Conservation (phyloP, 1,140 invertebrate species). For the Camponotus floridanus region DNA sequence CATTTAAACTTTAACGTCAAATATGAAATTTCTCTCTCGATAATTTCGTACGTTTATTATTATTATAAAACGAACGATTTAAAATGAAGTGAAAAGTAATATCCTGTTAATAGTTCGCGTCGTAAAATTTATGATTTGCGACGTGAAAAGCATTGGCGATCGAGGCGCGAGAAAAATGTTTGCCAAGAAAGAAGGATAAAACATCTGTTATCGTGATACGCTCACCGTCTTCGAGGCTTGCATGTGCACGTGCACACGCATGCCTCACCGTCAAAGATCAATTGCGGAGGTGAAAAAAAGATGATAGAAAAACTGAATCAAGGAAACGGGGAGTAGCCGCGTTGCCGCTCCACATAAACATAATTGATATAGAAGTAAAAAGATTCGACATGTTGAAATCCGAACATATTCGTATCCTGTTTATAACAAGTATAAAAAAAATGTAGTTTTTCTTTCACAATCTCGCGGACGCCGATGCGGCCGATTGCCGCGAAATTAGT, state of each 20-base stretch:
- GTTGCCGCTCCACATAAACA: slow-evolving; percentile 25
- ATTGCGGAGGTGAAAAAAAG: slow-evolving; percentile 1
- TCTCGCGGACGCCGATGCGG: slow-evolving; percentile 32
- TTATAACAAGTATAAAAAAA: slow-evolving; percentile 2
- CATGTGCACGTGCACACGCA: not conserved
- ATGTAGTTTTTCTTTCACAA: slow-evolving; percentile 50
- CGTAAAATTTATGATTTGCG: slow-evolving; percentile 4
- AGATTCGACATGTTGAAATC: slow-evolving; percentile 53
- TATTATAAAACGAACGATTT: slow-evolving; percentile 21
- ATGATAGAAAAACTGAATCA: slow-evolving; percentile 45
- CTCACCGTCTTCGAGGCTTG: not conserved
- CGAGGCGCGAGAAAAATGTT: not conserved
- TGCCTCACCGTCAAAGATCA: slow-evolving; percentile 41
- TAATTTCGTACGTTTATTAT: slow-evolving; percentile 20
- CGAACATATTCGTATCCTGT: slow-evolving; percentile 35
- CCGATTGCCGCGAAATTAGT: slow-evolving; percentile 56
- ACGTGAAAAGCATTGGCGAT: not conserved
- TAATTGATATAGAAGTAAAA: slow-evolving; percentile 29
- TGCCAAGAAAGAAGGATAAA: not conserved
- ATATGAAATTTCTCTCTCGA: slow-evolving; percentile 35
- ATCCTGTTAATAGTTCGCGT: not conserved
- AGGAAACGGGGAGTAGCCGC: slow-evolving; percentile 32
- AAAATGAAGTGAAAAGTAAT: slow-evolving; percentile 24
- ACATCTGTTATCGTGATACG: slow-evolving; percentile 20
- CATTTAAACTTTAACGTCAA: not conserved